A percentile compares a stretch with the other conserved stretches of the same genome.
These are phyloP conservation scores for Andricus grossulariae DNA, from an alignment of 1,140 invertebrate species.

Conservation along the genomic window DNA sequence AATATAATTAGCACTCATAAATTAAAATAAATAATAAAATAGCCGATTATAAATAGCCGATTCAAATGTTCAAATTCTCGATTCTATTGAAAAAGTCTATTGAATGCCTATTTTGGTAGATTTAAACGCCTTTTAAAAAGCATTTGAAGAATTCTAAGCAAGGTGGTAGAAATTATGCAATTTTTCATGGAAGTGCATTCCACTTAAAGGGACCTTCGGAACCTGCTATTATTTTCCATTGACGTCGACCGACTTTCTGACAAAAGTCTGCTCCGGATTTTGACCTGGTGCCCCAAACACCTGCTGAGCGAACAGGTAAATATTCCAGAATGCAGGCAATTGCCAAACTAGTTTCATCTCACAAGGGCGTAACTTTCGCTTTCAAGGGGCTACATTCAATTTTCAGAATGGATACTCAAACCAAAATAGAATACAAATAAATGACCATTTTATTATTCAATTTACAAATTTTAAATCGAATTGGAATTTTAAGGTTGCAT, in stretches of 20 bases:
- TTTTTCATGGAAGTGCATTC: not conserved
- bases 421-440: too few relatives aligned
- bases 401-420: not conserved
- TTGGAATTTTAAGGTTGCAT: too few relatives aligned
- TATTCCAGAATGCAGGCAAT: slow-evolving; percentile 20
- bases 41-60: too few relatives aligned
- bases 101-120: too few relatives aligned
- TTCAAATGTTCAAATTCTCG: too few relatives aligned
- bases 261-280: slow-evolving; percentile 25
- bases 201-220: not conserved
- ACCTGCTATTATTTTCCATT: slow-evolving; percentile 15
- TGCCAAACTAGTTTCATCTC: not conserved
- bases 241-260: slow-evolving; percentile 5
- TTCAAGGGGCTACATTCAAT: slow-evolving; percentile 3
- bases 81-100: too few relatives aligned
- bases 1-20: too few relatives aligned
- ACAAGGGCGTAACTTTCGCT: not conserved
- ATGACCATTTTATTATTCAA: too few relatives aligned
- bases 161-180: slow-evolving; percentile 5
- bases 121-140: not conserved
- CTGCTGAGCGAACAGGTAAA: slow-evolving; percentile 21
- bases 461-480: too few relatives aligned
- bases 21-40: too few relatives aligned
- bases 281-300: slow-evolving; percentile 2
- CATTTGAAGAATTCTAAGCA: not conserved